Conservation (phyloP, 2,888 invertebrate species). For the Andrena fulva region DNA sequence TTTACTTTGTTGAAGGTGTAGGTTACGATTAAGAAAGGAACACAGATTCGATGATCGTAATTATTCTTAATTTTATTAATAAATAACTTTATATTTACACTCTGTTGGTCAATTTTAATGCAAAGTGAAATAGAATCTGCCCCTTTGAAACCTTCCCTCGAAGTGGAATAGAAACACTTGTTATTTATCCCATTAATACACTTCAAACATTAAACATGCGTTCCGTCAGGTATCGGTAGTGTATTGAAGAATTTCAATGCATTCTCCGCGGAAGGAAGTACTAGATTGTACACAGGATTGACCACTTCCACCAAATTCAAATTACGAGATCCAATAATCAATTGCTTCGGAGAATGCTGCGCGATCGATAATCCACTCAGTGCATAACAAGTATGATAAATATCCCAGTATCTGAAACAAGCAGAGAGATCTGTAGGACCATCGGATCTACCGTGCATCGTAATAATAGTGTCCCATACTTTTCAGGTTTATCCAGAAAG, state of each 20-base stretch:
- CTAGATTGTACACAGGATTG: conserved; percentile 81
- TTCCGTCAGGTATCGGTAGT: conserved; percentile 76
- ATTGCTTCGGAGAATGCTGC: conserved; percentile 88
- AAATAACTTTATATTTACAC: conserved; percentile 55
- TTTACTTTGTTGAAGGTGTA: too few species aligned
- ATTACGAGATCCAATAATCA: conserved; percentile 82
- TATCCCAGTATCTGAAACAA: conserved; percentile 91
- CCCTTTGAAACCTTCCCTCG: conserved; percentile 29
- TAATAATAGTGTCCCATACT: conserved; percentile 87
- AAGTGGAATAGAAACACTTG: conserved; percentile 51
- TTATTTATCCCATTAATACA: conserved; percentile 46
- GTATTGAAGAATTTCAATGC: conserved; percentile 78
- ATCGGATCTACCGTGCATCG: not conserved
- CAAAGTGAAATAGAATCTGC: conserved; percentile 41
- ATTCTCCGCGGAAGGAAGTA: conserved; percentile 74
- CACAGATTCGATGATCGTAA: not conserved
- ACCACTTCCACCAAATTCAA: conserved; percentile 78
- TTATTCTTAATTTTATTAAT: conserved; percentile 44
- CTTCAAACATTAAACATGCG: conserved; percentile 38
- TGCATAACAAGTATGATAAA: conserved; percentile 99
- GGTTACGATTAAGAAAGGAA: not conserved
- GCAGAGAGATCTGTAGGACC: conserved; percentile 4
- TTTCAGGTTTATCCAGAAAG: conserved; percentile 97
- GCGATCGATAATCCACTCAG: conserved; percentile 97
- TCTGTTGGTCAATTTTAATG: conserved; percentile 57